A percentile compares a stretch with the other conserved stretches of the same genome.
Evolutionary conservation across 2,888 invertebrate species (phyloP).

Genomic region (Eristalinus sepulchralis): DNA sequence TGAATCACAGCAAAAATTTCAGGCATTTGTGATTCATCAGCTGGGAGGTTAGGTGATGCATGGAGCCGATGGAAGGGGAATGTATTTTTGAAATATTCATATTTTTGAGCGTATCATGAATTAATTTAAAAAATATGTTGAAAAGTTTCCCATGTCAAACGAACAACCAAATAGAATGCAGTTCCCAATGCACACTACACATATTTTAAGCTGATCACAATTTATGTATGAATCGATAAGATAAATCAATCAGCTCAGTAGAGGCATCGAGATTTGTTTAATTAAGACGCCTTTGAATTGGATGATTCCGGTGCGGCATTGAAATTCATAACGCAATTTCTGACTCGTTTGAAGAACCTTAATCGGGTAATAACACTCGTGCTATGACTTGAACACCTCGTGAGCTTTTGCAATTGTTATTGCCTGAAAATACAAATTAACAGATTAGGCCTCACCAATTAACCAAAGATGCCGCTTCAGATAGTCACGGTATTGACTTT

Average conservation of each 20-base stretch:
- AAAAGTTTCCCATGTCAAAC: no score
- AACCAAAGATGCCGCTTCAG: neutral
- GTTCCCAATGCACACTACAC: no score
- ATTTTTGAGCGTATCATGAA: neutral
- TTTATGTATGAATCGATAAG: neutral
- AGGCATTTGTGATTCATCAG: slow-evolving; percentile 15
- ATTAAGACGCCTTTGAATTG: neutral
- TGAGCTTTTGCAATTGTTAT: neutral
- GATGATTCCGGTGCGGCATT: neutral
- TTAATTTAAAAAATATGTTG: no score
- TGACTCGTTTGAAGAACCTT: neutral
- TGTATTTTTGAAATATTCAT: neutral
- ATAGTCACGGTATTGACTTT: neutral
- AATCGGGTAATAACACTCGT: neutral
- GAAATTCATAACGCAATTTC: neutral
- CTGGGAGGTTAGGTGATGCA: neutral
- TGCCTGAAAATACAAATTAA: neutral
- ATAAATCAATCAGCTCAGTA: neutral
- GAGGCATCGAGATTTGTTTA: neutral
- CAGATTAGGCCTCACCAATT: neutral
- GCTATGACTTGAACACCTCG: neutral
- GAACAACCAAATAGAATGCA: no score
- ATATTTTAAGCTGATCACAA: no score
- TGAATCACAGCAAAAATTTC: slow-evolving; percentile 2
- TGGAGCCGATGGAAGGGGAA: neutral